Evolutionary conservation across 2,113 vertebrate genomes (phyloP).

Genomic region (Psilopsiagon aymara): DNA sequence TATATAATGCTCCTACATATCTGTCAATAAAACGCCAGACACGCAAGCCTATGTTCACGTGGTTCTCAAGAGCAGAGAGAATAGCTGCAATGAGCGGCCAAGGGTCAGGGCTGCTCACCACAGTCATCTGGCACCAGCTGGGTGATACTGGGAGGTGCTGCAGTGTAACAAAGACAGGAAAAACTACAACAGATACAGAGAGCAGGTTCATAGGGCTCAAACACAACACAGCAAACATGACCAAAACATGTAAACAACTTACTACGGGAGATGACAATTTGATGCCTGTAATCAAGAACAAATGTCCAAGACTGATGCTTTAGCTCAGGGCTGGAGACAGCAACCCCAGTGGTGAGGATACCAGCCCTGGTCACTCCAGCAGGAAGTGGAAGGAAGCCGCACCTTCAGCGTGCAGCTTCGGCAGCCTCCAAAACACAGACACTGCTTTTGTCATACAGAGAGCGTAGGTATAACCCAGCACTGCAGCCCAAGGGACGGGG

Average conservation of each 20-base stretch:
- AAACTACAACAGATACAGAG: background rate
- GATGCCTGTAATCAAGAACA: accelerated
- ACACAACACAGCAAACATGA: accelerated
- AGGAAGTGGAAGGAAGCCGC: background rate
- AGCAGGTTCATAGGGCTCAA: background rate
- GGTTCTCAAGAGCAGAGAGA: background rate
- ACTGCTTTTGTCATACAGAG: accelerated
- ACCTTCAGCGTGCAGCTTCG: accelerated
- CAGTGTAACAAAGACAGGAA: accelerated
- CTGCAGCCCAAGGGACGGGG: too few relatives aligned
- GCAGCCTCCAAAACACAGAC: background rate
- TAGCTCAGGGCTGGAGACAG: background rate
- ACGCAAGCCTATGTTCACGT: background rate
- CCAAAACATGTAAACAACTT: background rate
- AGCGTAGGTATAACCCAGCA: accelerated
- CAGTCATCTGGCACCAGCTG: accelerated
- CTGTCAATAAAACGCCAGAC: background rate
- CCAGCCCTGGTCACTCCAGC: background rate
- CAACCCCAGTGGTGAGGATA: accelerated
- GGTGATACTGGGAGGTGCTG: background rate
- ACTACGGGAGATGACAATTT: accelerated
- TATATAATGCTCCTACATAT: accelerated
- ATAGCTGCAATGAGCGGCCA: accelerated
- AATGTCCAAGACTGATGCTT: accelerated
- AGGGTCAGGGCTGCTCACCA: background rate